phyloP scores from a whole-genome alignment of 2,797 vertebrate genomes.

The Setipinna tenuifilis region DNA sequence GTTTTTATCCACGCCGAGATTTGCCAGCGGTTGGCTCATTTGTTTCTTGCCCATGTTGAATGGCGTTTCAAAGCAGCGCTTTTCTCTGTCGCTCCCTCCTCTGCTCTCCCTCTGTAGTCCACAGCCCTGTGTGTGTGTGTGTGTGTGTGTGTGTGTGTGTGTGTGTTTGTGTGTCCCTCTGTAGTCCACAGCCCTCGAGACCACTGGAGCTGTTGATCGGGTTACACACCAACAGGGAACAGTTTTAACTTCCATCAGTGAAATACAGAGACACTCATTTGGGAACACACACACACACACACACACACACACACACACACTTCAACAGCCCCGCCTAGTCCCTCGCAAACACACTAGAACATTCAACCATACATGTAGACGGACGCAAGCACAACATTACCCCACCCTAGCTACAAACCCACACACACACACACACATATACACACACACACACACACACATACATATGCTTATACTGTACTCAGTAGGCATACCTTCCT shows the following conservation, averaged over 20 bases:
- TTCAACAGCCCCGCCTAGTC: background rate
- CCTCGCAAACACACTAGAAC: background rate
- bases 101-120: background rate
- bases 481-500: conserved; percentile 10
- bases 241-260: background rate
- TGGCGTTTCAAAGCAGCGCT: background rate
- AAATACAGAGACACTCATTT: background rate
- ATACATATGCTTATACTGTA: background rate
- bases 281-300: background rate
- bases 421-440: background rate
- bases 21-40: background rate
- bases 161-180: too few species aligned
- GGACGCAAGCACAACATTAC: background rate
- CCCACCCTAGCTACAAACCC: conserved; percentile 22
- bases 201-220: background rate
- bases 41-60: background rate
- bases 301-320: conserved; percentile 10
- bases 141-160: too few species aligned
- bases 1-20: background rate
- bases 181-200: too few species aligned
- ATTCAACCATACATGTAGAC: background rate
- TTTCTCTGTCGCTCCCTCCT: background rate
- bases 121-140: background rate
- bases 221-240: background rate
- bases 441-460: too few species aligned